Percentiles rank a stretch among this genome's conserved stretches.
Conservation (phyloP, 1,140 invertebrate species). For the Chlorops oryzae region DNA sequence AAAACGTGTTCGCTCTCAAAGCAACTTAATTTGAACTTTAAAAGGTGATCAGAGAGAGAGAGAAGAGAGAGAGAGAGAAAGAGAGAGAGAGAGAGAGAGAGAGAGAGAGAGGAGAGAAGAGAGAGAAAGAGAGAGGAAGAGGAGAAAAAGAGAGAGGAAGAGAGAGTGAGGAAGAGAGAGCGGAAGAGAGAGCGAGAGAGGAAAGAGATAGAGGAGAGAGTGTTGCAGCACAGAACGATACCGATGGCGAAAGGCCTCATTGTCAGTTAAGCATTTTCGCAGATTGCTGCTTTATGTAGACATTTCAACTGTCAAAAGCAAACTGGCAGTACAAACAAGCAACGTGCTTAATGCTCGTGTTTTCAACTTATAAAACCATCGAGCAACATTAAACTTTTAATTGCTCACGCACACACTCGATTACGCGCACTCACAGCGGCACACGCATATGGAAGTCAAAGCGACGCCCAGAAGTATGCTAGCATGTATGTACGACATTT, state of each 20-base stretch:
- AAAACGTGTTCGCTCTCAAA: no score
- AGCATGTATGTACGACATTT: slow-evolving; percentile 7
- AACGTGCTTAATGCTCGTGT: slow-evolving; percentile 2
- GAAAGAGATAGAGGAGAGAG: not conserved
- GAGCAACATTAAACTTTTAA: slow-evolving; percentile 49
- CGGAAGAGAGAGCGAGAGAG: not conserved
- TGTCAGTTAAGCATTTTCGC: no score
- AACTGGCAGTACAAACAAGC: not conserved
- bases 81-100: no score
- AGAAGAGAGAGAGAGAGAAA: no score
- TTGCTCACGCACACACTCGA: slow-evolving; percentile 37
- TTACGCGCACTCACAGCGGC: slow-evolving; percentile 15
- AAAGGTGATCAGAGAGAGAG: no score
- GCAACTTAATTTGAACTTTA: no score
- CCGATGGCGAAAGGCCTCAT: no score
- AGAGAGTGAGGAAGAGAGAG: not conserved
- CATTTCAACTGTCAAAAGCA: slow-evolving; percentile 3
- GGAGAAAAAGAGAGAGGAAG: not conserved
- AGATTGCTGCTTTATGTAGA: no score
- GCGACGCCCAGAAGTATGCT: slow-evolving; percentile 26
- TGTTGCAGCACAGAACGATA: not conserved
- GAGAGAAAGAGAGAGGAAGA: no score
- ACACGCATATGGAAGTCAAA: slow-evolving; percentile 17
- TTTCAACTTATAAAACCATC: slow-evolving; percentile 46
- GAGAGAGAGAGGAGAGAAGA: no score